These are phyloP conservation scores for Brienomyrus brachyistius DNA, from an alignment of 2,113 vertebrate genomes.

Conservation along the genomic window DNA sequence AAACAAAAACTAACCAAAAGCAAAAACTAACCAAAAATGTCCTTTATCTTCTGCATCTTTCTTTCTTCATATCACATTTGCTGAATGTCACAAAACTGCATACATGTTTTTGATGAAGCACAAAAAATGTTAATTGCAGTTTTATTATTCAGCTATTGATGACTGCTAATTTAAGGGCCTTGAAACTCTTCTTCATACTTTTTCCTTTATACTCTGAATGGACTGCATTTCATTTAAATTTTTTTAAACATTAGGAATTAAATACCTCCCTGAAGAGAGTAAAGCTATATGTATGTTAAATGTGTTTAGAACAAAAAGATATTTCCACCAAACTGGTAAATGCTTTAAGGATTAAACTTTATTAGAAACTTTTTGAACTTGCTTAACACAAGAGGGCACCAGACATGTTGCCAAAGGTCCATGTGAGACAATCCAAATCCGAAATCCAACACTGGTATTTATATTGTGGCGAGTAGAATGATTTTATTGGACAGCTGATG, in stretches of 20 bases:
- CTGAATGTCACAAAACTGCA: no score
- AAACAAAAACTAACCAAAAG: background rate
- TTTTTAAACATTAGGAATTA: background rate
- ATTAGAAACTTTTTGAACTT: background rate
- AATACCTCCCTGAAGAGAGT: background rate
- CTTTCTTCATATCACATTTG: no score
- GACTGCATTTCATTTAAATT: background rate
- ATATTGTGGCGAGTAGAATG: background rate
- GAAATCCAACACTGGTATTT: background rate
- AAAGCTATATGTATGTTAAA: background rate
- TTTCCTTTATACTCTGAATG: background rate
- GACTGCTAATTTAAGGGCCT: no score
- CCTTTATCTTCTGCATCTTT: no score
- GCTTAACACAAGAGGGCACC: conserved; percentile 8
- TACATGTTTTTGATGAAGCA: no score
- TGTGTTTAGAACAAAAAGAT: background rate
- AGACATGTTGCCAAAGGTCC: background rate
- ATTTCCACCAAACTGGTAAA: background rate
- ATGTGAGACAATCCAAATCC: background rate
- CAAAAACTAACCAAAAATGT: no score
- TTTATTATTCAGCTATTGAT: no score
- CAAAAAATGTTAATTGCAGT: no score
- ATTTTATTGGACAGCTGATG: background rate
- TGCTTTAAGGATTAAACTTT: background rate
- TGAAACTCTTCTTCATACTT: no score